These are phyloP conservation scores for Balaeniceps rex DNA, from an alignment of 2,113 vertebrate species.

Conservation along the genomic window DNA sequence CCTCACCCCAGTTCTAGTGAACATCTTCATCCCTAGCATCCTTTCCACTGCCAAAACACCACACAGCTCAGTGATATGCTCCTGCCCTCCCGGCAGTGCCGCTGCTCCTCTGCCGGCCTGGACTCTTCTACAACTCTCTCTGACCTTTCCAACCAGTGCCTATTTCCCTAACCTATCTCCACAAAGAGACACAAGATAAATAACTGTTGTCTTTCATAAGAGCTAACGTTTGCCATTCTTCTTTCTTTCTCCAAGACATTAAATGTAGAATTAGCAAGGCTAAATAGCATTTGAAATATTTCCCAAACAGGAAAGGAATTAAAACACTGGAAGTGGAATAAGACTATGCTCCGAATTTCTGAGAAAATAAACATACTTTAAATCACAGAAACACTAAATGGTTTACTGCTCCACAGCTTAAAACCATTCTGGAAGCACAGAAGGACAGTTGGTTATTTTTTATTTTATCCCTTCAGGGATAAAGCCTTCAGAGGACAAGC, in stretches of 20 bases:
- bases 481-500: background rate
- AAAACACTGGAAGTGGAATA: background rate
- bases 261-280: background rate
- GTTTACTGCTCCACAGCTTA: background rate
- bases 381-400: background rate
- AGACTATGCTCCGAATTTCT: background rate
- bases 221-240: background rate
- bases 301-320: background rate
- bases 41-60: background rate
- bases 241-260: background rate
- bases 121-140: background rate
- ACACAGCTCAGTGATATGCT: background rate
- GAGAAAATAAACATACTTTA: background rate
- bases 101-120: background rate
- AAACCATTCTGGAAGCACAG: background rate
- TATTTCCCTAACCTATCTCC: background rate
- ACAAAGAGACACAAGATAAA: background rate
- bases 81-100: background rate
- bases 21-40: background rate
- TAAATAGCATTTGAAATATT: background rate
- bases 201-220: background rate
- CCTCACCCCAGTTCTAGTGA: background rate
- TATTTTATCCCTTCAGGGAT: background rate
- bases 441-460: background rate
- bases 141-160: background rate